Conservation (phyloP, 2,113 vertebrate genomes). For the Tetraodon nigroviridis region DNA sequence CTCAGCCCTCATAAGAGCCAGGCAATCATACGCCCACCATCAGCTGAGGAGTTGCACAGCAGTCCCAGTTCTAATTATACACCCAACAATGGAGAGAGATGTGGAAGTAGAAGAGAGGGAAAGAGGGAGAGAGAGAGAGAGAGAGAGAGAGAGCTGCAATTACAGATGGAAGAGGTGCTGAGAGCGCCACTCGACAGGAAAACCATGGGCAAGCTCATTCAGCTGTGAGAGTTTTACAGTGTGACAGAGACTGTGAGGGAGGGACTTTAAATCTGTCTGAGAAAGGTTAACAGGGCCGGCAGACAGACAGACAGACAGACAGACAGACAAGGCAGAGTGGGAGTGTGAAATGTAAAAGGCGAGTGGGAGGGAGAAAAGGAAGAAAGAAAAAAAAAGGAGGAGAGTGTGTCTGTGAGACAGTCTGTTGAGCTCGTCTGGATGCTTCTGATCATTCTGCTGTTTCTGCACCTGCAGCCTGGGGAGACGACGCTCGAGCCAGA, state of each 20-base stretch:
- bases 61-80: constrained; percentile 71
- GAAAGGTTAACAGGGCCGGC: constrained; percentile 66
- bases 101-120: constrained; percentile 27
- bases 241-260: constrained; percentile 36
- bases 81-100: constrained; percentile 47
- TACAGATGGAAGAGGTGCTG: constrained; percentile 53
- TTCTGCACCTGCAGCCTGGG: constrained; percentile 39
- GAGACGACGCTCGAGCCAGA: constrained; percentile 37
- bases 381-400: constrained; percentile 35
- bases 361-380: constrained; percentile 61
- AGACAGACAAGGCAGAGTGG: constrained; percentile 58
- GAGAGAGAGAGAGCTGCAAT: constrained; percentile 45
- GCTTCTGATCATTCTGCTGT: constrained; percentile 40
- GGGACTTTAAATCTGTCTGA: constrained; percentile 58
- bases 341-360: constrained; percentile 66
- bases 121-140: constrained; percentile 44
- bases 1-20: constrained; percentile 27
- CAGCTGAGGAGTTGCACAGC: constrained; percentile 70
- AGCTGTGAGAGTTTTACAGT: constrained; percentile 41
- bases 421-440: constrained; percentile 60
- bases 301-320: constrained; percentile 48
- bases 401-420: constrained; percentile 57
- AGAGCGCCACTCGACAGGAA: constrained; percentile 52
- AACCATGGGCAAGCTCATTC: constrained; percentile 48
- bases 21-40: constrained; percentile 68